A percentile compares a stretch with the other conserved stretches of the same genome.
Conservation (phyloP, 2,888 invertebrate species). For the Esperia sulphurella region DNA sequence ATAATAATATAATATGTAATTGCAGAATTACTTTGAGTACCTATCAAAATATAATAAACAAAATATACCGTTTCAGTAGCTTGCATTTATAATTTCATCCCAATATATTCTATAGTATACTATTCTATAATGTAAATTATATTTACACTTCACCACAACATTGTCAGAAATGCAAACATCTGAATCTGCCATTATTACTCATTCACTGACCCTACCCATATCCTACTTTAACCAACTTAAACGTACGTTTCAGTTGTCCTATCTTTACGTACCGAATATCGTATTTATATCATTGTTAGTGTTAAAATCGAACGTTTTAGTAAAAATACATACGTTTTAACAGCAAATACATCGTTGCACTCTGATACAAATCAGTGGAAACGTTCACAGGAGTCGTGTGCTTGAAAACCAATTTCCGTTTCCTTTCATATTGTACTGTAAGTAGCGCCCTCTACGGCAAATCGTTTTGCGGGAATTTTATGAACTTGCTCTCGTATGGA, state of each 20-base stretch:
- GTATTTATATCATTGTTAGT: background rate
- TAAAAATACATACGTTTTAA: slow-evolving; percentile 15
- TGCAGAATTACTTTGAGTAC: too few relatives aligned
- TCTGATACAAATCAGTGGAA: slow-evolving; percentile 63
- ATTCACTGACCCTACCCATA: slow-evolving; percentile 32
- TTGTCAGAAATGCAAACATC: slow-evolving; percentile 36
- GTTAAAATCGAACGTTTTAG: background rate
- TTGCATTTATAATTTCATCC: too few relatives aligned
- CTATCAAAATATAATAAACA: too few relatives aligned
- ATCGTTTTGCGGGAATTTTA: slow-evolving; percentile 35
- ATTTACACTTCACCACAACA: too few relatives aligned
- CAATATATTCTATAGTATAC: too few relatives aligned
- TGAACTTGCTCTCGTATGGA: slow-evolving; percentile 4
- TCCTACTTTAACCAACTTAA: slow-evolving; percentile 16
- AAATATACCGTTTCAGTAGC: too few relatives aligned
- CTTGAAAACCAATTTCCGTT: slow-evolving; percentile 75
- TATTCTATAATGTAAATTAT: too few relatives aligned
- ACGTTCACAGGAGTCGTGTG: slow-evolving; percentile 56
- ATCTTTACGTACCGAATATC: too few relatives aligned
- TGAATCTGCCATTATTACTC: slow-evolving; percentile 35
- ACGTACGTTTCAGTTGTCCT: slow-evolving; percentile 13
- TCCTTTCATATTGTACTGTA: slow-evolving; percentile 73
- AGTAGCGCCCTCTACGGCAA: slow-evolving; percentile 54
- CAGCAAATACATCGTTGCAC: slow-evolving; percentile 30
- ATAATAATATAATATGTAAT: too few relatives aligned